phyloP scores from a whole-genome alignment of 2,113 vertebrate genomes.

The Sylvietta virens region DNA sequence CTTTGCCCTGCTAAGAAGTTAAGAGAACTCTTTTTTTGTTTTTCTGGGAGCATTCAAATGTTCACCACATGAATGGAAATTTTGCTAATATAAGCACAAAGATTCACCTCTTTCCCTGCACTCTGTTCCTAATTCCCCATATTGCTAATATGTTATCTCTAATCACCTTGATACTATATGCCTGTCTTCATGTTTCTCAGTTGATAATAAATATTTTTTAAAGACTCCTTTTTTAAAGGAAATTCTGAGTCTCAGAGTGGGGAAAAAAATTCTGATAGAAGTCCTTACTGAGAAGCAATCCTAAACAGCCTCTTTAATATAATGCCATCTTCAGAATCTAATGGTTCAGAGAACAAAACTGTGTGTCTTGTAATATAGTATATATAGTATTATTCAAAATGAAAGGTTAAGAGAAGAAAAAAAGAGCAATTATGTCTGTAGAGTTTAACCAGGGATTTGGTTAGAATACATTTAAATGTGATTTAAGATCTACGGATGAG shows the following conservation, averaged over 20 bases:
- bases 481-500: background rate
- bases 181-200: background rate
- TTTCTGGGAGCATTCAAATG: background rate
- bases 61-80: background rate
- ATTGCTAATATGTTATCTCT: background rate
- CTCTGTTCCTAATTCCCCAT: background rate
- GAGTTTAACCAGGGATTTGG: background rate
- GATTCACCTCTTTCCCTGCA: background rate
- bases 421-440: background rate
- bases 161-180: background rate
- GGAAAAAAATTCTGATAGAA: background rate
- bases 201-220: background rate
- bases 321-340: background rate
- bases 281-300: background rate
- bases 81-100: background rate
- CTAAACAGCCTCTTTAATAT: background rate
- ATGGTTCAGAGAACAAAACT: background rate
- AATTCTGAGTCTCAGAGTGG: background rate
- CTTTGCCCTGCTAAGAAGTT: background rate
- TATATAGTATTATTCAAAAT: background rate
- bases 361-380: background rate
- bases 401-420: background rate
- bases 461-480: background rate
- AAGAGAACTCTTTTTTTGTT: background rate
- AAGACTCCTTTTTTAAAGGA: background rate